Conservation (phyloP, 2,888 invertebrate genomes). For the Ryuthela nishihirai region DNA sequence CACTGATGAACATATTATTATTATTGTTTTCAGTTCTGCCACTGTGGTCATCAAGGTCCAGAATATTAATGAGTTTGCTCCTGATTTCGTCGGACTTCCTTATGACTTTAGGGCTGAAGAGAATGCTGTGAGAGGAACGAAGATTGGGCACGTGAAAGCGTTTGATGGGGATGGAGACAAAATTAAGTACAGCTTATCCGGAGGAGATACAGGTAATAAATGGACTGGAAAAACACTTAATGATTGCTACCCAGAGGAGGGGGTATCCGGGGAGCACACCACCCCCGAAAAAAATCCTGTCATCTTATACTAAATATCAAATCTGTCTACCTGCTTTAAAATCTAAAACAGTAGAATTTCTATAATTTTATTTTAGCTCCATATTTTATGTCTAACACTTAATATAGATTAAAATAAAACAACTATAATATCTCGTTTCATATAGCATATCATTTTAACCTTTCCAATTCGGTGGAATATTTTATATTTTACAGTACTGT, state of each 20-base stretch:
- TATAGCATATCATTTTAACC: too few relatives aligned
- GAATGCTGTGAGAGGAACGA: conserved; percentile 41
- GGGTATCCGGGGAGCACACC: background rate
- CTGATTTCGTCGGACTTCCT: conserved; percentile 47
- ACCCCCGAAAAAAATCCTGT: too few relatives aligned
- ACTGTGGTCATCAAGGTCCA: conserved; percentile 45
- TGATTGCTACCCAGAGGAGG: background rate
- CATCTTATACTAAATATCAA: too few relatives aligned
- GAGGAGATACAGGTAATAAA: conserved; percentile 37
- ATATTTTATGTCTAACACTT: too few relatives aligned
- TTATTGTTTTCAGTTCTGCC: conserved; percentile 36
- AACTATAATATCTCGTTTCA: too few relatives aligned
- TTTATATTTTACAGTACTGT: too few relatives aligned
- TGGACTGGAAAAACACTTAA: conserved; percentile 1
- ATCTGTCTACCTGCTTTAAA: too few relatives aligned
- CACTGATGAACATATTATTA: too few relatives aligned
- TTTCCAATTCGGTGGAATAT: too few relatives aligned
- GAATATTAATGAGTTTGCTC: conserved; percentile 53
- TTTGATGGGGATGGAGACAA: conserved; percentile 46
- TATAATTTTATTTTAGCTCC: too few relatives aligned
- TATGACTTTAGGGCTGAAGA: conserved; percentile 43
- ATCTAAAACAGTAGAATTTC: too few relatives aligned
- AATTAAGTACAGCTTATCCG: conserved; percentile 44
- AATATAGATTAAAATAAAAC: too few relatives aligned
- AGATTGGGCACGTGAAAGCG: conserved; percentile 46